These are phyloP conservation scores for Larimichthys crocea DNA, from an alignment of 2,113 vertebrate species.

Conservation along the genomic window DNA sequence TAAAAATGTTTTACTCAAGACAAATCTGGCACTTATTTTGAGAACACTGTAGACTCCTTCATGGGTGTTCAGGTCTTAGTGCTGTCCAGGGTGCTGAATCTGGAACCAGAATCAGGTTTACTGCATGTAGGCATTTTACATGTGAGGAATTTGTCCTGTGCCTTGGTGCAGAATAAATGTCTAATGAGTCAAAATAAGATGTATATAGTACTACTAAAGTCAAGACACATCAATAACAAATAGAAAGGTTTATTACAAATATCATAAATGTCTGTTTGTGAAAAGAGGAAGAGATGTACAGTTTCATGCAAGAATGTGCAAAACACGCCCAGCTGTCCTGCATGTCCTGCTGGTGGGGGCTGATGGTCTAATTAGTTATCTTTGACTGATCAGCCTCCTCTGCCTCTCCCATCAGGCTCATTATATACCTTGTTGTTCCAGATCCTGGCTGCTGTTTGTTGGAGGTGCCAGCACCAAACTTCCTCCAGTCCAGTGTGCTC, in stretches of 20 bases:
- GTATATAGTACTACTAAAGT: too few species aligned
- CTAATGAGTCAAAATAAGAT: too few species aligned
- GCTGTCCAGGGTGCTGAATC: slow-evolving; percentile 29
- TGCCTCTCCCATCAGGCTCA: background rate
- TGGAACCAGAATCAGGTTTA: background rate
- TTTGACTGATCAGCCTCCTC: background rate
- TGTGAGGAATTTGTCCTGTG: background rate
- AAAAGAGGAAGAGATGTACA: too few species aligned
- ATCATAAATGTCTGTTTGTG: too few species aligned
- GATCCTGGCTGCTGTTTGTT: background rate
- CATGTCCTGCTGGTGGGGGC: background rate
- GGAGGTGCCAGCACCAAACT: background rate
- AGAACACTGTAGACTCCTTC: background rate
- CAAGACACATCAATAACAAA: too few species aligned
- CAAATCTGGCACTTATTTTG: background rate
- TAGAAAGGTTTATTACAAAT: too few species aligned
- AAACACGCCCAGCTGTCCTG: background rate
- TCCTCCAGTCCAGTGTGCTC: background rate
- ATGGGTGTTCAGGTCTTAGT: background rate
- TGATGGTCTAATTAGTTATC: background rate
- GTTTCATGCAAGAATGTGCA: background rate
- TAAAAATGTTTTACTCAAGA: background rate
- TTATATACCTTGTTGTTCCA: background rate
- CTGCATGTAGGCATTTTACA: background rate
- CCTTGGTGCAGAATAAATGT: background rate